Conservation (phyloP, 2,113 vertebrate species). For the Ammospiza nelsoni region DNA sequence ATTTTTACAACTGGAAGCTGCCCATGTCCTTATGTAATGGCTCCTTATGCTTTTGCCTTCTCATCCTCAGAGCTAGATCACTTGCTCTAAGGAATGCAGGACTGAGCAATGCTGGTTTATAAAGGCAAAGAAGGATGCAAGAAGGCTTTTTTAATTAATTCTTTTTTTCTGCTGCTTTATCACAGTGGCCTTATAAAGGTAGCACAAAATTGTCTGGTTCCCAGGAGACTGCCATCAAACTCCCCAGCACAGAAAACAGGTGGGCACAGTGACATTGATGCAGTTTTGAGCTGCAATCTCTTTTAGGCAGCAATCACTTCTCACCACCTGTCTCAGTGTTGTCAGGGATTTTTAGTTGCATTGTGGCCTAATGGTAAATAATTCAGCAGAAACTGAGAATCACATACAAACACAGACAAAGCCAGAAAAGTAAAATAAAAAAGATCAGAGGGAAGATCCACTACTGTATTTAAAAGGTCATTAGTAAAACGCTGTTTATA, state of each 20-base stretch:
- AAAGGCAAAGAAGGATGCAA: background rate
- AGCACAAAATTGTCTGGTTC: background rate
- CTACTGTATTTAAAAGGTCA: background rate
- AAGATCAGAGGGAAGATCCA: conserved; percentile 12
- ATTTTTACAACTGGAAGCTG: background rate
- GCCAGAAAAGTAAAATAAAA: background rate
- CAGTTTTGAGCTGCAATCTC: background rate
- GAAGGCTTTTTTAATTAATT: background rate
- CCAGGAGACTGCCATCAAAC: background rate
- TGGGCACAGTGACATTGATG: background rate
- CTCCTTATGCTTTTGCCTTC: background rate
- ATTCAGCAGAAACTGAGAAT: background rate
- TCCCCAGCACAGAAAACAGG: background rate
- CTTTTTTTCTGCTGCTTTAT: background rate
- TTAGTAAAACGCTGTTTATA: conserved; percentile 47
- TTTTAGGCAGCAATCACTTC: background rate
- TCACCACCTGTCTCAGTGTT: background rate
- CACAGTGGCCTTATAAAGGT: rapidly evolving
- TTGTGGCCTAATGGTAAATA: background rate
- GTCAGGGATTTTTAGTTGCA: background rate
- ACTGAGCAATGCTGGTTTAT: background rate
- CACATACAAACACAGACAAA: background rate
- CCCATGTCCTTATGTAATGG: rapidly evolving
- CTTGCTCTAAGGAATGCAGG: background rate
- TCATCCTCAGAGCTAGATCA: background rate